A percentile compares a stretch with the other conserved stretches of the same genome.
Conservation (phyloP, 2,888 invertebrate genomes). For the Conus canariensis region DNA sequence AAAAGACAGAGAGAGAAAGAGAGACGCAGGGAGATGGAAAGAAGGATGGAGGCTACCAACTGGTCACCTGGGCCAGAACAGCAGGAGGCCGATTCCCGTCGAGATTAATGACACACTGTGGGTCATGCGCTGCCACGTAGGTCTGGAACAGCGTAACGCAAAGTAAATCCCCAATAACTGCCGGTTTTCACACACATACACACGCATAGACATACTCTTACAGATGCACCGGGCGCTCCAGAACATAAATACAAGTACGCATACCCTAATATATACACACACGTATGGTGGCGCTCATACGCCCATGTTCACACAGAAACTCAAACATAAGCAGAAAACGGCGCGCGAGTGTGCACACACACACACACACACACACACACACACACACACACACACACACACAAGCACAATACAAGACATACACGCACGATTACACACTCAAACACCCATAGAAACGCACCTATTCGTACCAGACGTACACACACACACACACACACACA, state of each 20-base stretch:
- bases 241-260: too few relatives aligned
- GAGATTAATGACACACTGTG: not conserved
- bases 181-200: too few relatives aligned
- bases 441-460: not conserved
- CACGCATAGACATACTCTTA: too few relatives aligned
- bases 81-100: not conserved
- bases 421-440: not conserved
- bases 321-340: not conserved
- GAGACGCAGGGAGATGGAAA: not conserved
- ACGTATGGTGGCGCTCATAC: not conserved
- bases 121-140: not conserved
- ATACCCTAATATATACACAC: not conserved
- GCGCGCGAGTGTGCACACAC: not conserved
- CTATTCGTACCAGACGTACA: too few relatives aligned
- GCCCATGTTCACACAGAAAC: not conserved
- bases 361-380: not conserved
- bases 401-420: not conserved
- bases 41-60: not conserved
- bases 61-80: not conserved
- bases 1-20: not conserved
- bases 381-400: conserved; percentile 2
- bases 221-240: too few relatives aligned
- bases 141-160: not conserved
- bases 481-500: too few relatives aligned
- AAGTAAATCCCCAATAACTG: not conserved